These are phyloP conservation scores for Halcyon badia DNA, from an alignment of 2,797 vertebrate genomes.

Conservation along the genomic window DNA sequence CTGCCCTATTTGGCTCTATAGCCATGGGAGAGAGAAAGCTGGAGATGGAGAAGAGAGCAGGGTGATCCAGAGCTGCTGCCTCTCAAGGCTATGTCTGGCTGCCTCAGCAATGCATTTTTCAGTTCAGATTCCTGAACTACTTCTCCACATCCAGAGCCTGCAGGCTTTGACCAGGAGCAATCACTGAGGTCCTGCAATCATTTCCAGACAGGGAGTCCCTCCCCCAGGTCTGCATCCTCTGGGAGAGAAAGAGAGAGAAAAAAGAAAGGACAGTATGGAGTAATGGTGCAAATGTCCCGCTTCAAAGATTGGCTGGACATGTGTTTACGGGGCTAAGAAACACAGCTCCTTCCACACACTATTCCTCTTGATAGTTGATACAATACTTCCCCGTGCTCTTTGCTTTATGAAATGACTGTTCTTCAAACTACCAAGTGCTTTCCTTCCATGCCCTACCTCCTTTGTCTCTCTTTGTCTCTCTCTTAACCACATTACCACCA, in stretches of 20 bases:
- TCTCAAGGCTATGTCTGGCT: not conserved
- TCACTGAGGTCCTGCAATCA: not conserved
- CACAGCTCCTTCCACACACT: not conserved
- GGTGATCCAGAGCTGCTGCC: not conserved
- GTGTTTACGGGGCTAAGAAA: not conserved
- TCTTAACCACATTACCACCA: not conserved
- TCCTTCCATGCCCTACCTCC: not conserved
- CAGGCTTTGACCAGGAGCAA: not conserved
- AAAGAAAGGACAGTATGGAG: not conserved
- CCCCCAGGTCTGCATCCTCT: not conserved
- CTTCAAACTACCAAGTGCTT: not conserved
- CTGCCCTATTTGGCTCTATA: not conserved
- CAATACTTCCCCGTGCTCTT: not conserved
- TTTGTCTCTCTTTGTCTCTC: not conserved
- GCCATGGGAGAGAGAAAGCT: not conserved
- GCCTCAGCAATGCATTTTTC: not conserved
- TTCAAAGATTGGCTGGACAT: not conserved
- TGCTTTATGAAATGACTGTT: not conserved
- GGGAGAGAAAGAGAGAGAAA: not conserved
- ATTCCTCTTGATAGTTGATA: not conserved
- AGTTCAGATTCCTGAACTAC: not conserved
- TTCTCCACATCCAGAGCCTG: not conserved
- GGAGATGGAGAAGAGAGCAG: not conserved
- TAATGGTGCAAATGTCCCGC: not conserved
- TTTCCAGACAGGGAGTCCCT: not conserved